Conservation (phyloP, 2,888 invertebrate species). For the Caenorhabditis sp. region DNA sequence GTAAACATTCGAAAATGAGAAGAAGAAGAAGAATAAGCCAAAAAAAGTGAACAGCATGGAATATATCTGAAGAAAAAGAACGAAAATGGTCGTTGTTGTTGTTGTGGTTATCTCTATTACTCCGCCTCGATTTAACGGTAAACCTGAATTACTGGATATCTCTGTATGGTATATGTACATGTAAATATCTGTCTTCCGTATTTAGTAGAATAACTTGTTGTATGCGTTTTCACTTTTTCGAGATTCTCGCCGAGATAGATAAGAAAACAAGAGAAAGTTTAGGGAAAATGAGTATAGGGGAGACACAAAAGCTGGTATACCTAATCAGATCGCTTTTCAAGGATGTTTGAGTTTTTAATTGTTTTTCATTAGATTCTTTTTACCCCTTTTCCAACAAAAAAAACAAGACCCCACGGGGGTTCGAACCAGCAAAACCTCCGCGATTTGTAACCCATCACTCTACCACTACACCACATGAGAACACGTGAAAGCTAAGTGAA, state of each 20-base stretch:
- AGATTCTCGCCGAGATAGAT: neutral
- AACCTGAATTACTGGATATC: slow-evolving; percentile 1
- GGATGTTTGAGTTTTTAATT: neutral
- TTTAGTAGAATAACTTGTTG: neutral
- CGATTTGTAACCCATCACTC: no score
- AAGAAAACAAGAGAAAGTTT: neutral
- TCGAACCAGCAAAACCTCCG: no score
- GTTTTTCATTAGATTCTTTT: no score
- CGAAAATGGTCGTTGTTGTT: no score
- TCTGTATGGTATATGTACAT: neutral
- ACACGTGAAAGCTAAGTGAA: no score
- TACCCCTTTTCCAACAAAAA: no score
- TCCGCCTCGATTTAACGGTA: neutral
- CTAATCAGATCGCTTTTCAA: neutral
- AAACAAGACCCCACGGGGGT: no score
- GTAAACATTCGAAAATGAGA: no score
- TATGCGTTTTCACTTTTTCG: neutral
- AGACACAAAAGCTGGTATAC: neutral
- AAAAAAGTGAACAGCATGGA: neutral
- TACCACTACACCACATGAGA: no score
- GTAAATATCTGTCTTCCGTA: neutral
- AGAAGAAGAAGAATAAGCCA: no score
- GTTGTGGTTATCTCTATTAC: neutral
- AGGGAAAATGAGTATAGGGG: neutral
- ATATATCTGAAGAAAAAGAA: neutral